phyloP scores from a whole-genome alignment of 2,888 invertebrate genomes.

The Pseudococcus longispinus region DNA sequence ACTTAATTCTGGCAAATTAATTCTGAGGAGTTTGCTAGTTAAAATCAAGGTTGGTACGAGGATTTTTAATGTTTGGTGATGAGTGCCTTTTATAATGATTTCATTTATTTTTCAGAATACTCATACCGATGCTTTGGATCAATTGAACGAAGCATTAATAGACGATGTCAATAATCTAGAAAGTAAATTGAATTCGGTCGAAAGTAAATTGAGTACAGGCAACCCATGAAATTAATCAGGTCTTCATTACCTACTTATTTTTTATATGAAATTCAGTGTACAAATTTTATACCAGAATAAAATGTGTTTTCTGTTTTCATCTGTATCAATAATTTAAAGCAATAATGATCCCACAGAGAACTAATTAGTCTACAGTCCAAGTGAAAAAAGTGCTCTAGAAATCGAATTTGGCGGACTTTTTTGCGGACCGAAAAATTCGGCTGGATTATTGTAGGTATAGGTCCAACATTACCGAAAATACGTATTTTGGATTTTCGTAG shows the following conservation, averaged over 20 bases:
- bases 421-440: too few species aligned
- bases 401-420: too few species aligned
- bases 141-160: conserved; percentile 40
- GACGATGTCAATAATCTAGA: neutral
- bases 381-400: too few species aligned
- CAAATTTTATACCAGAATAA: neutral
- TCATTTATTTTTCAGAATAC: conserved; percentile 4
- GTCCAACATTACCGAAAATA: too few species aligned
- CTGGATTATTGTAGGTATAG: too few species aligned
- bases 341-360: too few species aligned
- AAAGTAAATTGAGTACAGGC: neutral
- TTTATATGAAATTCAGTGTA: neutral
- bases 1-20: conserved; percentile 61
- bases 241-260: neutral
- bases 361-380: too few species aligned
- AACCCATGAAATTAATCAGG: neutral
- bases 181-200: neutral
- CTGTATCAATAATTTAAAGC: too few species aligned
- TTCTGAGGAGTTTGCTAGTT: conserved; percentile 60
- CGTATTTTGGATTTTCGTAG: too few species aligned
- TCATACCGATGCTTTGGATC: conserved; percentile 51
- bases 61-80: neutral
- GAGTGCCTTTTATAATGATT: neutral
- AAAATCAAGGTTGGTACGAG: conserved; percentile 60
- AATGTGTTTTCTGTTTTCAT: neutral